These are phyloP conservation scores for Gymnothorax reevesii DNA, from an alignment of 2,797 vertebrate genomes.

Conservation along the genomic window DNA sequence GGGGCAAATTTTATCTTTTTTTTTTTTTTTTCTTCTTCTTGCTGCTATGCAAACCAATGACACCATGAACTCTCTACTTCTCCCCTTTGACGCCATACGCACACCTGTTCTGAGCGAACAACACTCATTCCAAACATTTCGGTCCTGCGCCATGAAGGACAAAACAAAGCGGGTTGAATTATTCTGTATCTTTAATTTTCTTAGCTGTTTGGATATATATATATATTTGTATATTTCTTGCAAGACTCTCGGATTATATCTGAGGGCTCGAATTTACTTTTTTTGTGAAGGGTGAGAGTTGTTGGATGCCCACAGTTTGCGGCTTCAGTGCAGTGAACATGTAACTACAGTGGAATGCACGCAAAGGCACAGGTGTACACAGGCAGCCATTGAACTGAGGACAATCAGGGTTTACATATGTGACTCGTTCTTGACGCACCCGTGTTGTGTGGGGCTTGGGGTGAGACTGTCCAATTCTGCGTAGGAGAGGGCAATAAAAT, in stretches of 20 bases:
- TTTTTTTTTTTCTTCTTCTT: slow-evolving; percentile 12
- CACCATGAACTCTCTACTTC: not conserved
- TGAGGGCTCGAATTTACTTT: slow-evolving; percentile 9
- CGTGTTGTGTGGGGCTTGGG: not conserved
- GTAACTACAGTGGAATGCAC: not conserved
- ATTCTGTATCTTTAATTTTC: slow-evolving; percentile 7
- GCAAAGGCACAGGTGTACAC: not conserved
- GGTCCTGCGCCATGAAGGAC: not conserved
- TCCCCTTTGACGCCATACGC: not conserved
- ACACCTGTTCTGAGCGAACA: not conserved
- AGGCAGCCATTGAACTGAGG: not conserved
- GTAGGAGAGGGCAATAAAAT: not conserved
- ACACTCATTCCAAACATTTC: slow-evolving; percentile 21
- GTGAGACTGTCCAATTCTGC: not conserved
- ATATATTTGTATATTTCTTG: not conserved
- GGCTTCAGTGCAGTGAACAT: not conserved
- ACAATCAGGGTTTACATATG: not conserved
- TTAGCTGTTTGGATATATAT: not conserved
- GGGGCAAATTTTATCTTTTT: not conserved
- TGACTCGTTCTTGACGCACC: not conserved
- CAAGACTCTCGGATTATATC: not conserved
- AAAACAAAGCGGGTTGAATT: slow-evolving; percentile 15
- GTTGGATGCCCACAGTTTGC: not conserved
- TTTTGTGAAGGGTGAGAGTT: not conserved
- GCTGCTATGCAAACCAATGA: slow-evolving; percentile 28